Evolutionary conservation across 2,888 invertebrate genomes (phyloP).

Genomic region (Smittia aterrima): DNA sequence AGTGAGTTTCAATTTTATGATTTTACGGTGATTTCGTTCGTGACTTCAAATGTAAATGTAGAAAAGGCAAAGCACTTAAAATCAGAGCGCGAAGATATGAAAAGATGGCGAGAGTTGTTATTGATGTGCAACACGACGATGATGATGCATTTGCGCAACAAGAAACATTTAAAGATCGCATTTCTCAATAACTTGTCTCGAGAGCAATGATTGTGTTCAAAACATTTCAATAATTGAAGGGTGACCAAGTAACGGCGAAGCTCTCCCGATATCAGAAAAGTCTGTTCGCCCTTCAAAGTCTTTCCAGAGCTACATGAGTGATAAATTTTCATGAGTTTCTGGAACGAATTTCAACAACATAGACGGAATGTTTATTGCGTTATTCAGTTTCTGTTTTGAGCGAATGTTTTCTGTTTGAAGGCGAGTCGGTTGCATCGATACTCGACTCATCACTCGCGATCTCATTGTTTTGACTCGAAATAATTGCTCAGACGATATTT

Average conservation of each 20-base stretch:
- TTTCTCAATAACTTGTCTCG: conserved; percentile 9
- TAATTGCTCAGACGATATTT: background rate
- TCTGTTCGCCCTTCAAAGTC: too few species aligned
- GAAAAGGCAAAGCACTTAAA: conserved; percentile 16
- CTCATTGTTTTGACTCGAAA: conserved; percentile 8
- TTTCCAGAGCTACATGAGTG: background rate
- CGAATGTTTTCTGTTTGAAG: background rate
- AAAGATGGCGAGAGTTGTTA: background rate
- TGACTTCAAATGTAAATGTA: conserved; percentile 41
- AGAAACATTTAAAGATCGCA: background rate
- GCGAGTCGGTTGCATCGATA: background rate
- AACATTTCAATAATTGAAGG: conserved; percentile 2
- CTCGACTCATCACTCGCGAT: background rate
- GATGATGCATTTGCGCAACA: background rate
- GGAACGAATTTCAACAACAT: conserved; percentile 13
- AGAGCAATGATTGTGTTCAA: background rate
- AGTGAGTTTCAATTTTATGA: conserved; percentile 24
- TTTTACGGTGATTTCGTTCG: conserved; percentile 34
- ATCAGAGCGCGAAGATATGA: conserved; percentile 18
- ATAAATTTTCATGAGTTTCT: background rate
- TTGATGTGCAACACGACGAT: background rate
- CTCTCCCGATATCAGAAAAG: too few species aligned
- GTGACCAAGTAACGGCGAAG: background rate
- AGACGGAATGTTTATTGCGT: background rate
- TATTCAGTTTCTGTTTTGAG: background rate